Base-by-base conservation (phyloP, 2,888 invertebrate species). In the Matsumyia berberina region DNA sequence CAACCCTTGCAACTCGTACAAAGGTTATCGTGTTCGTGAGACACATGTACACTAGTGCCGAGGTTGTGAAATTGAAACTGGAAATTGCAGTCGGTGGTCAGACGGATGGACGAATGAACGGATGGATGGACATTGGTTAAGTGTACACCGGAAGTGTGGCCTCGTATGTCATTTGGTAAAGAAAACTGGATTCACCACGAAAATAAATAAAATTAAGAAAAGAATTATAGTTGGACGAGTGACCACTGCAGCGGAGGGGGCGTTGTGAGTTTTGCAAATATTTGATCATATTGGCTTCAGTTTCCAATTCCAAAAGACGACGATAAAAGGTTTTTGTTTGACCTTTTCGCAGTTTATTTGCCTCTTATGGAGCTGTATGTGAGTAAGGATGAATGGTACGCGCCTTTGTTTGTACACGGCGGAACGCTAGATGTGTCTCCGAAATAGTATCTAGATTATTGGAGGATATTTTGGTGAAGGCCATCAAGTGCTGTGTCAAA, bases 81-180 rank as follows among this genome's bases (percentile, higher is more conserved):
- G 53, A 51, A 53, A 62, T 73, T 37, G 42, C 33, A 57, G 6
- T 37, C 57, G 57, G 64, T 49, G 57, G 64, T 49, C 81, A 44
- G 44, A 62, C 58, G 72, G 58, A 62, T 49, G 62, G 53, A 77
- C 15, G n/a, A n/a, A 1, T 37, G 64, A 31, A 62, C 60, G 51
- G 77, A 46, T 67, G 60, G 70, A 64, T 77, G 70, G 33, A 58
- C 58, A 51, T 42, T 35, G 66, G 60, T 69, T 69, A 51, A 62
- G 70, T 64, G 64, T 46, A 39, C 70, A 77, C 82, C 77, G 82
- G 82, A 82, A 37, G 58, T 72, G 12, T 58, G 64, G 42, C 58
- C 70, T 76, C 76, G 69, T 82, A 51, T 66, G 69, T 62, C 69
- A 51, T 42, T 31, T 42, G 17, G 49, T 8, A n/a, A 6, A 1